Evolutionary conservation across 2,888 invertebrate genomes (phyloP).

Genomic region (Glyphotaelius pellucidus): DNA sequence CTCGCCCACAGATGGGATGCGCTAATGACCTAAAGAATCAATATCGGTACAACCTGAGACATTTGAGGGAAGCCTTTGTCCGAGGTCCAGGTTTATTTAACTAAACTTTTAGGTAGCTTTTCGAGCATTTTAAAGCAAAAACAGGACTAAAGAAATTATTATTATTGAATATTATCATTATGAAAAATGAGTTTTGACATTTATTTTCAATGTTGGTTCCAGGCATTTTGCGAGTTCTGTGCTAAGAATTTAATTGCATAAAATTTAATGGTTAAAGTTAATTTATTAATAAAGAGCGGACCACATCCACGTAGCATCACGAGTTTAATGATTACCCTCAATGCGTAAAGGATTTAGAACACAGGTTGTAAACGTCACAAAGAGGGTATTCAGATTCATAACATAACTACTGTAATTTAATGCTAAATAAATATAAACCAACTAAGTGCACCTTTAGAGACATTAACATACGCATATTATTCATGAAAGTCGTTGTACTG

Average conservation of each 20-base stretch:
- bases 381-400: background rate
- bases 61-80: too few relatives aligned
- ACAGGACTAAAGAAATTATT: too few relatives aligned
- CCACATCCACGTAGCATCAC: background rate
- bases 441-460: background rate
- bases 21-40: too few relatives aligned
- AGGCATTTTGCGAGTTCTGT: background rate
- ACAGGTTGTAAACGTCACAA: conserved; percentile 11
- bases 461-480: too few relatives aligned
- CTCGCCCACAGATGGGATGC: too few relatives aligned
- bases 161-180: too few relatives aligned
- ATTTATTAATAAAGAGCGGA: background rate
- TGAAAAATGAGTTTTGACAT: background rate
- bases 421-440: background rate
- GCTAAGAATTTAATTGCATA: background rate
- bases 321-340: conserved; percentile 29
- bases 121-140: too few relatives aligned
- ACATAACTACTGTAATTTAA: background rate
- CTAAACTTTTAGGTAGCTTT: too few relatives aligned
- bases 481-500: background rate
- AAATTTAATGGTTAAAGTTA: background rate
- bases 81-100: too few relatives aligned
- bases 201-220: background rate
- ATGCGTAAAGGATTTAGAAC: background rate
- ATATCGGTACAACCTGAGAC: too few relatives aligned